phyloP scores from a whole-genome alignment of 2,797 vertebrate genomes.

The Pipistrellus nathusii region DNA sequence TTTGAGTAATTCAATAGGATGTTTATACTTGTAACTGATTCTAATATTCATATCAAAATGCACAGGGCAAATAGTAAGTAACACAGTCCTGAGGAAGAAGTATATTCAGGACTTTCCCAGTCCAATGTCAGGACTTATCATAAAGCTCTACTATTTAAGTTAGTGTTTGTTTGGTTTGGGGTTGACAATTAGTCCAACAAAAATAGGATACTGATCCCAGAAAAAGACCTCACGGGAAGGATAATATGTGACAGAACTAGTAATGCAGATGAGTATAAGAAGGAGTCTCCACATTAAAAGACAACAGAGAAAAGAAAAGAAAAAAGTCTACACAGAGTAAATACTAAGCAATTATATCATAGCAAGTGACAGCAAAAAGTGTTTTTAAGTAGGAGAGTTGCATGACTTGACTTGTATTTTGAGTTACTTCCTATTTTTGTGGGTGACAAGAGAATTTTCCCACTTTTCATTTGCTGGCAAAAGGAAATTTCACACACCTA shows the following conservation, averaged over 20 bases:
- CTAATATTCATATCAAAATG: not conserved
- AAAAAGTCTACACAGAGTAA: not conserved
- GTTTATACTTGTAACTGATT: not conserved
- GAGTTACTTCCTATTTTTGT: not conserved
- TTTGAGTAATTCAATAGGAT: not conserved
- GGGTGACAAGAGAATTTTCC: not conserved
- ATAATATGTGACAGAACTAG: not conserved
- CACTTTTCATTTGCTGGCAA: not conserved
- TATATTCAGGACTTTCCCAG: not conserved
- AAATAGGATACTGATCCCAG: not conserved
- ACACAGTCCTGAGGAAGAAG: not conserved
- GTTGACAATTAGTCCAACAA: not conserved
- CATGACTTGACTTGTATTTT: constrained; percentile 16
- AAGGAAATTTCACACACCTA: constrained; percentile 4
- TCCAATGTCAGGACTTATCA: not conserved
- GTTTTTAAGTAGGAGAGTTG: not conserved
- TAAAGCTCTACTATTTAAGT: not conserved
- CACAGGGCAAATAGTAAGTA: not conserved
- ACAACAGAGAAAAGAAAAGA: not conserved
- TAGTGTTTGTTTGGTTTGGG: not conserved
- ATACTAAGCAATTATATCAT: not conserved
- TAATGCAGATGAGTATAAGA: not conserved
- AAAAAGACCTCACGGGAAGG: not conserved
- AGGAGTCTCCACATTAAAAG: not conserved
- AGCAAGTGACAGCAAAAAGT: not conserved